Conservation (phyloP, 64 coral and sea anemone genomes). For the Dendrophyllia cribrosa region DNA sequence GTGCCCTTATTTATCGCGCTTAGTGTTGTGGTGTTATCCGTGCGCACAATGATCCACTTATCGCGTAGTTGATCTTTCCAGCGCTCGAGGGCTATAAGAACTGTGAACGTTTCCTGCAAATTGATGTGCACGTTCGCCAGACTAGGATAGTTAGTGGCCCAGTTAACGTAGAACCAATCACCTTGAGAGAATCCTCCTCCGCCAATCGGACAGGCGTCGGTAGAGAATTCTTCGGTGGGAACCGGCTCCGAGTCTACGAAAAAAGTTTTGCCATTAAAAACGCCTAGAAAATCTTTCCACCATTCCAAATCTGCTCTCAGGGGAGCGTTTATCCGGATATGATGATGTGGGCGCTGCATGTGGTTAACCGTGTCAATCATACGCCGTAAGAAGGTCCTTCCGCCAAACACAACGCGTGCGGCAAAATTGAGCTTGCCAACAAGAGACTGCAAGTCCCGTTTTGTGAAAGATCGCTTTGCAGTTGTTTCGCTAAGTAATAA, state of each 20-base stretch:
- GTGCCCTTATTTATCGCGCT: no score
- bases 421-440: constrained; percentile 52
- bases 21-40: no score
- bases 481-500: constrained; percentile 15
- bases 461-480: constrained; percentile 26
- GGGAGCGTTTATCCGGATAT: background rate
- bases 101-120: no score
- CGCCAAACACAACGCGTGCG: constrained; percentile 46
- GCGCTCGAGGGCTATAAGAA: no score
- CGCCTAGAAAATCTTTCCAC: background rate
- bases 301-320: background rate
- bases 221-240: background rate
- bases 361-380: constrained; percentile 56
- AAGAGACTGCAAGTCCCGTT: constrained; percentile 43
- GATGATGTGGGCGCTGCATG: constrained; percentile 38
- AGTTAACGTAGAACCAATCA: no score
- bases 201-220: background rate
- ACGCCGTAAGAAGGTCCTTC: constrained; percentile 23
- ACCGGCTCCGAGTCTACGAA: background rate
- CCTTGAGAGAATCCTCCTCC: no score
- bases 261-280: constrained; percentile 15
- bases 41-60: no score
- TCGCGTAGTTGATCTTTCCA: no score
- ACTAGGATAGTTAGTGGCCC: no score
- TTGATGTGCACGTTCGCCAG: no score